Conservation (phyloP, 2,797 vertebrate species). For the Sebastes cheni region DNA sequence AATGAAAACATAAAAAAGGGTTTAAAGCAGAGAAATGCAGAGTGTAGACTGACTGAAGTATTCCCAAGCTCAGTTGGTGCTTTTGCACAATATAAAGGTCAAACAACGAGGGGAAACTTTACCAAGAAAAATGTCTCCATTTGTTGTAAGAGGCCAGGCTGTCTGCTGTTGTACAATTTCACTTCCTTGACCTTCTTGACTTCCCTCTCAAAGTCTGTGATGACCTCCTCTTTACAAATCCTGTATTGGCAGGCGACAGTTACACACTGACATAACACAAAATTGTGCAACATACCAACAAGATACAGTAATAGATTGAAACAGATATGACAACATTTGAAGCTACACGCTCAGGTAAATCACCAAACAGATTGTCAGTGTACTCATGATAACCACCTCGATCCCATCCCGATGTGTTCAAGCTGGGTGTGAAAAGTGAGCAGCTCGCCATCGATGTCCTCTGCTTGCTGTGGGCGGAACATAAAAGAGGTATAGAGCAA, state of each 20-base stretch:
- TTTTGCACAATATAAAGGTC: background rate
- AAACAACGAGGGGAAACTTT: background rate
- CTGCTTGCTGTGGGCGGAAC: slow-evolving; percentile 74
- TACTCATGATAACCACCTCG: slow-evolving; percentile 63
- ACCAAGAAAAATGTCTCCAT: slow-evolving; percentile 81
- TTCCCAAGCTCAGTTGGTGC: background rate
- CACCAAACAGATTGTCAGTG: background rate
- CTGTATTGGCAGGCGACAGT: slow-evolving; percentile 53
- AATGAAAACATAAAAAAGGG: background rate
- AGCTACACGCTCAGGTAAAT: background rate
- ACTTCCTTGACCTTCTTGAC: slow-evolving; percentile 76
- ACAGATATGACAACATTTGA: background rate
- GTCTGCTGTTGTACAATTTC: slow-evolving; percentile 60
- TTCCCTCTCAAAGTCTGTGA: slow-evolving; percentile 78
- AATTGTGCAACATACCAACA: background rate
- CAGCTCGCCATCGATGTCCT: slow-evolving; percentile 76
- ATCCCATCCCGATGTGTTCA: slow-evolving; percentile 75
- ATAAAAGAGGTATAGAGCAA: background rate
- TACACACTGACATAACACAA: background rate
- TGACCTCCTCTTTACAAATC: slow-evolving; percentile 82
- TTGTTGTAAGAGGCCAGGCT: slow-evolving; percentile 72
- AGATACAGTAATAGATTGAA: background rate
- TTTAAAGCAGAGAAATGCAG: background rate
- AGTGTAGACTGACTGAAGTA: background rate
- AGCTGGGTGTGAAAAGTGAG: slow-evolving; percentile 79